These are phyloP conservation scores for Esperia sulphurella DNA, from an alignment of 2,888 invertebrate species.

Conservation along the genomic window DNA sequence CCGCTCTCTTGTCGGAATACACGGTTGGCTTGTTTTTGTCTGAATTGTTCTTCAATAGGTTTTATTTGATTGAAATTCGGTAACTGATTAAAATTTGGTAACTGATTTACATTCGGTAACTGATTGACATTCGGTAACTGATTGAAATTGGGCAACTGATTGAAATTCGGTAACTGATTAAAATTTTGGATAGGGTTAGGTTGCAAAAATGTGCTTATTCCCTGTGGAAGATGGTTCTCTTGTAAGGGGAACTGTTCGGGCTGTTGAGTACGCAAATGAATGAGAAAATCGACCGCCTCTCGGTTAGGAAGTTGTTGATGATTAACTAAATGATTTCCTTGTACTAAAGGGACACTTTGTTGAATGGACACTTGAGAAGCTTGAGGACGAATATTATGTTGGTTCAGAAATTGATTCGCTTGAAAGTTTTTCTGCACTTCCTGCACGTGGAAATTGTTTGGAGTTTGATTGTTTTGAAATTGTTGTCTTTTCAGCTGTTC, in stretches of 20 bases:
- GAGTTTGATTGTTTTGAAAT: constrained; percentile 46
- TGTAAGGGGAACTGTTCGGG: constrained; percentile 67
- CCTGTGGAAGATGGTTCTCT: constrained; percentile 71
- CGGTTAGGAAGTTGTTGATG: constrained; percentile 80
- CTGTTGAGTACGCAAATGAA: constrained; percentile 66
- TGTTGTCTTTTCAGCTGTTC: constrained; percentile 47
- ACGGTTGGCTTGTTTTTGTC: constrained; percentile 58
- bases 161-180: constrained; percentile 51
- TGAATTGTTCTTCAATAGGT: constrained; percentile 41
- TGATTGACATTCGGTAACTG: too few relatives aligned
- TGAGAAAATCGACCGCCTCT: constrained; percentile 76
- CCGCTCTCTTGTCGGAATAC: constrained; percentile 78
- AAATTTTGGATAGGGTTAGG: constrained; percentile 46
- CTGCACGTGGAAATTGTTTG: constrained; percentile 49
- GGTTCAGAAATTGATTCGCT: constrained; percentile 44
- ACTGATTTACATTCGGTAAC: too few relatives aligned
- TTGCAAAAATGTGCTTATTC: constrained; percentile 59
- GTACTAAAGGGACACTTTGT: constrained; percentile 64
- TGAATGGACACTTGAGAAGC: constrained; percentile 67
- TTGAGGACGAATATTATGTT: constrained; percentile 42
- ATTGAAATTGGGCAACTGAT: constrained; percentile 54
- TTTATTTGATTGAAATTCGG: constrained; percentile 52
- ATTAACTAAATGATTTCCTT: constrained; percentile 48
- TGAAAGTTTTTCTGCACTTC: constrained; percentile 45
- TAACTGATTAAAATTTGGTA: constrained; percentile 51